These are phyloP conservation scores for Ephestia elutella DNA, from an alignment of 1,140 invertebrate species.

Conservation along the genomic window DNA sequence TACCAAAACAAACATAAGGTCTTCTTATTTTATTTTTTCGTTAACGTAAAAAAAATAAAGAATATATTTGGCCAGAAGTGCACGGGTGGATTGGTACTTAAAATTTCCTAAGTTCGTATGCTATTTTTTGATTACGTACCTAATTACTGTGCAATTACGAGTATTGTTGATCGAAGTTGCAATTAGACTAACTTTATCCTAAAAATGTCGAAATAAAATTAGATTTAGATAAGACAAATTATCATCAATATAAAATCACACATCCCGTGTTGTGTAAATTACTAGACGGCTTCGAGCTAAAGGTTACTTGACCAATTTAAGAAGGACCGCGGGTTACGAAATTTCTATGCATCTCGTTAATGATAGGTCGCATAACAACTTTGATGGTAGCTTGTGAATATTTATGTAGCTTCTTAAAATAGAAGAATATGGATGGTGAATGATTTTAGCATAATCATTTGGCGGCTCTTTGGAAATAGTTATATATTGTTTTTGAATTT, in stretches of 20 bases:
- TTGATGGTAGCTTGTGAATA: neutral
- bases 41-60: too few species aligned
- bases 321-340: constrained; percentile 28
- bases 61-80: too few species aligned
- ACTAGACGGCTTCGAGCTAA: constrained; percentile 22
- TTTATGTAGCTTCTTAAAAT: neutral
- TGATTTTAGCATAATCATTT: constrained; percentile 9
- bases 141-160: too few species aligned
- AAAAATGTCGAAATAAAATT: neutral
- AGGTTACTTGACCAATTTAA: constrained; percentile 51
- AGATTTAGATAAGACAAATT: constrained; percentile 5
- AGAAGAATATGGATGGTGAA: neutral
- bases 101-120: too few species aligned
- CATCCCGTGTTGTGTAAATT: constrained; percentile 23
- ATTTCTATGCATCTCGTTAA: constrained; percentile 18
- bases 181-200: neutral
- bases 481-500: too few species aligned
- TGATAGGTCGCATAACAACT: constrained; percentile 1
- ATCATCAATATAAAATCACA: constrained; percentile 13
- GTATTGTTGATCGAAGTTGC: too few species aligned
- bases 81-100: too few species aligned
- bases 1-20: too few species aligned
- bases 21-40: too few species aligned
- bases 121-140: too few species aligned
- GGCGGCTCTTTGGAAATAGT: too few species aligned